These are phyloP conservation scores for Nasalis larvatus DNA, from an alignment of 2,113 vertebrate genomes.

Conservation along the genomic window DNA sequence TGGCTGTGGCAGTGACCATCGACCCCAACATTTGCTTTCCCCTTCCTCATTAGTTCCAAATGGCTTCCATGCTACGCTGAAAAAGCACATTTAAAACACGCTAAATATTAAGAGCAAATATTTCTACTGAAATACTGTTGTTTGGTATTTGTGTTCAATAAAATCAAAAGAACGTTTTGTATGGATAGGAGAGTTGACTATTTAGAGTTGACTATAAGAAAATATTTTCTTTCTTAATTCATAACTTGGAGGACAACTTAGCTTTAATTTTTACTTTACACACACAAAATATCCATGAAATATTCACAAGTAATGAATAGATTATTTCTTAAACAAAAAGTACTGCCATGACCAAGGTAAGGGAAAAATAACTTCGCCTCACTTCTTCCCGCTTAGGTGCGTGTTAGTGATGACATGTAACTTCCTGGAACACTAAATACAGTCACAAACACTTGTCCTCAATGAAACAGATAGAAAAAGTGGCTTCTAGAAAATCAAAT, in stretches of 20 bases:
- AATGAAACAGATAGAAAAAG: background rate
- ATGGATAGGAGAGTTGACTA: background rate
- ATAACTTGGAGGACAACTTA: background rate
- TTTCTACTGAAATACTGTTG: background rate
- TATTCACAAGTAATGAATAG: too few species aligned
- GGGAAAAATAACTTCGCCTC: background rate
- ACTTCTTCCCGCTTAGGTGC: background rate
- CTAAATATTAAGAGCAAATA: background rate
- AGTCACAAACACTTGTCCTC: background rate
- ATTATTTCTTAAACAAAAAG: constrained; percentile 14
- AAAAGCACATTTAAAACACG: background rate
- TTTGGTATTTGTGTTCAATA: background rate
- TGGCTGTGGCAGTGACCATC: background rate
- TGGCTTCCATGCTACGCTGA: background rate
- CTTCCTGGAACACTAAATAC: constrained; percentile 27
- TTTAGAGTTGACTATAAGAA: background rate
- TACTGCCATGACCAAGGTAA: background rate
- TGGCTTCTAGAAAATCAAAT: background rate
- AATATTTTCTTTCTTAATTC: background rate
- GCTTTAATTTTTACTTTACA: background rate
- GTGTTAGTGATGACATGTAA: background rate
- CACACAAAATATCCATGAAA: background rate
- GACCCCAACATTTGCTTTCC: background rate
- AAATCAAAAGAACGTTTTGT: background rate
- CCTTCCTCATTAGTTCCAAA: background rate